Evolutionary conservation across 2,888 invertebrate genomes (phyloP).

Genomic region (Diloba caeruleocephala): DNA sequence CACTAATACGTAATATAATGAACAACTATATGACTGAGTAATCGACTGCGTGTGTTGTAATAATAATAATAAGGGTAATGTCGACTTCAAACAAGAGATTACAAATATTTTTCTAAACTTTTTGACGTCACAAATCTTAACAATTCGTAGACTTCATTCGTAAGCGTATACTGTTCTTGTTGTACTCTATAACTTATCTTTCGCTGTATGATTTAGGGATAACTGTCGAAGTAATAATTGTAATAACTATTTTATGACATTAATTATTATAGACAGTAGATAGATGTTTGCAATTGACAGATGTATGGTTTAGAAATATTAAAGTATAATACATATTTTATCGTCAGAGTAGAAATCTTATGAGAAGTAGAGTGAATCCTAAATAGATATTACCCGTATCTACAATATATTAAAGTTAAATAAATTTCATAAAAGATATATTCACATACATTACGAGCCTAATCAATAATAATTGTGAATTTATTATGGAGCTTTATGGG

Average conservation of each 20-base stretch:
- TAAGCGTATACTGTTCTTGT: slow-evolving; percentile 80
- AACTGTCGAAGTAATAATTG: slow-evolving; percentile 56
- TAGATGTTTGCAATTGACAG: slow-evolving; percentile 78
- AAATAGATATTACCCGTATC: slow-evolving; percentile 50
- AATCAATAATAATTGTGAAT: slow-evolving; percentile 45
- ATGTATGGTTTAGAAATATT: slow-evolving; percentile 66
- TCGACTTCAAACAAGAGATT: slow-evolving; percentile 78
- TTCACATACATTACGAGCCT: slow-evolving; percentile 47
- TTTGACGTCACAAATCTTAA: slow-evolving; percentile 80
- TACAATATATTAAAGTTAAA: slow-evolving; percentile 21
- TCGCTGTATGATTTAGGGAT: slow-evolving; percentile 54
- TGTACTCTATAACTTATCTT: slow-evolving; percentile 66
- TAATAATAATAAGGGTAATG: slow-evolving; percentile 78
- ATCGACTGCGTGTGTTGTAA: slow-evolving; percentile 79
- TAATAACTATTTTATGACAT: slow-evolving; percentile 67
- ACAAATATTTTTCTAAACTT: slow-evolving; percentile 88
- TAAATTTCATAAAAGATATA: slow-evolving; percentile 38
- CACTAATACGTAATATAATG: slow-evolving; percentile 61
- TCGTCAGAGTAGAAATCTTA: slow-evolving; percentile 78
- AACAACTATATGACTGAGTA: slow-evolving; percentile 80
- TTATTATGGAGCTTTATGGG: slow-evolving; percentile 53
- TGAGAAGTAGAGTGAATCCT: slow-evolving; percentile 64
- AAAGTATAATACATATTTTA: slow-evolving; percentile 67
- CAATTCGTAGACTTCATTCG: slow-evolving; percentile 73
- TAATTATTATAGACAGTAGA: slow-evolving; percentile 70